Conservation (phyloP, 2,113 vertebrate genomes). For the Phodopus roborovskii region DNA sequence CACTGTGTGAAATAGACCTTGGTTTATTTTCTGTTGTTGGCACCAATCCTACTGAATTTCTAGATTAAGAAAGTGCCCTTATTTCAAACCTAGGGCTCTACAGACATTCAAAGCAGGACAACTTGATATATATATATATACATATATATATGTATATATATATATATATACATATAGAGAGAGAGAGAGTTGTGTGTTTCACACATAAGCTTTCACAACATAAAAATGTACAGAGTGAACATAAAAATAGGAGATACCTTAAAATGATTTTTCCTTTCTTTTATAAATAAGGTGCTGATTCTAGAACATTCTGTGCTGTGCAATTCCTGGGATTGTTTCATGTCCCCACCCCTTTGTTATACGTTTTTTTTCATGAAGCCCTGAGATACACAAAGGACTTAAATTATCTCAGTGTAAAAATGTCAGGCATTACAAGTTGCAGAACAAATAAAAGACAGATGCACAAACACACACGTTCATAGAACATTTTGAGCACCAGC, state of each 20-base stretch:
- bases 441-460: slow-evolving; percentile 1
- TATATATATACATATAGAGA: too few species aligned
- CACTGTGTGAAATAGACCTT: slow-evolving; percentile 47
- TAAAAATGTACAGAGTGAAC: background rate
- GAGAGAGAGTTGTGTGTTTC: too few species aligned
- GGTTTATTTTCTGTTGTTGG: background rate
- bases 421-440: background rate
- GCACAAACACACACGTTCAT: slow-evolving; percentile 26
- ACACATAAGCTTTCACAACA: background rate
- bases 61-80: background rate
- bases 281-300: background rate
- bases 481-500: background rate
- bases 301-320: background rate
- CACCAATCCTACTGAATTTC: slow-evolving; percentile 63
- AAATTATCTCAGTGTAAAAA: background rate
- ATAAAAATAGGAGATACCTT: background rate
- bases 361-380: slow-evolving; percentile 22
- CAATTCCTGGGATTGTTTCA: background rate
- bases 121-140: too few species aligned
- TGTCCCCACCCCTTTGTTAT: slow-evolving; percentile 34
- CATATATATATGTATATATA: too few species aligned
- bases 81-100: slow-evolving; percentile 46
- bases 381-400: slow-evolving; percentile 18
- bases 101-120: slow-evolving; percentile 1
- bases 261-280: background rate